Base-by-base conservation (phyloP, 2,113 vertebrate genomes). In the Callithrix jacchus region DNA sequence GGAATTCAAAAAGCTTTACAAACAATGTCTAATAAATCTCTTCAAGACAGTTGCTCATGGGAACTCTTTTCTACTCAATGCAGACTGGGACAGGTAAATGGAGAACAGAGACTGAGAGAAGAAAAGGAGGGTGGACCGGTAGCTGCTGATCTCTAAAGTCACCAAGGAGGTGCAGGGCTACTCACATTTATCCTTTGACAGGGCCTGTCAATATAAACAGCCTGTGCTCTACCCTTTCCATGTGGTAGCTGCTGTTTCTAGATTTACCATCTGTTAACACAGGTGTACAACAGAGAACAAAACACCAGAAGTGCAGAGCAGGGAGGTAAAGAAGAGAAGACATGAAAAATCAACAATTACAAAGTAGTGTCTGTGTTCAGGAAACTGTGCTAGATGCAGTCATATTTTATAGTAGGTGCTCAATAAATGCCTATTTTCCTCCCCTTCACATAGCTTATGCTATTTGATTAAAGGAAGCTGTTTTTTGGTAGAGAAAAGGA, bases 221-320 rank as follows among this genome's bases (percentile, higher is more conserved):
- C 16, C 47, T 37, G 45, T 0, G 0, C 27, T 83, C 49, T 40
- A 11, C 13, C 25, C 80, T 66, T 83, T 74, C 82, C 76, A 61
- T 21, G 66, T 18, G 71, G 85, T 32, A 45, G n/a, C 71, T 89
- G 58, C 74, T 96, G 64, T 81, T 81, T 87, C 90, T 47, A 88
- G 49, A 92, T 76, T 73, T 66, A 45, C 95, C 97, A 96, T 96
- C 97, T 97, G 94, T 88, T 92, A 71, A 85, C 93, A 90, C 49
- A 92, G 94, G 92, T 96, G 76, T 96, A 52, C 70, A 82, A 77
- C 56, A 88, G 84, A 2, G 32, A 92, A 74, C 49, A 70, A 93
- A 96, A 95, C 61, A 91, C 20, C 40, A 4, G 42, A 95, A 86
- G 23, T 30, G 17, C 42, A 45, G 52, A n/a, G 54, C 11, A 90